phyloP scores from a whole-genome alignment of 2,113 vertebrate genomes.

The Meles meles region DNA sequence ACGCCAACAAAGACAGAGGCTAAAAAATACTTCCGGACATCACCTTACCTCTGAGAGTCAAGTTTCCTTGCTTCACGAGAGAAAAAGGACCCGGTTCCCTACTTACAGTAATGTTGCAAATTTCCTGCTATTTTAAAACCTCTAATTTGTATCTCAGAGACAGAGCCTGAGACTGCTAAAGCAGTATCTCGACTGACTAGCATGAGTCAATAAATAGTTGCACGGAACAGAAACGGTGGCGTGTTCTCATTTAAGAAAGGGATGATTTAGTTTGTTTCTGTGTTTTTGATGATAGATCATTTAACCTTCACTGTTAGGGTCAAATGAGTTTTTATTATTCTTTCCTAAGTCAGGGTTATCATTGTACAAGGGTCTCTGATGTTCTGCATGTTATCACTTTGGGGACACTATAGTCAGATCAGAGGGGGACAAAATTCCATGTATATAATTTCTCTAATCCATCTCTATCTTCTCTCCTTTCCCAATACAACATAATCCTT shows the following conservation, averaged over 20 bases:
- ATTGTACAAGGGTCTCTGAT: background rate
- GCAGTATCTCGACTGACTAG: background rate
- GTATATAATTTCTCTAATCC: background rate
- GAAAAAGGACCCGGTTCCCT: background rate
- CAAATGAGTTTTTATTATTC: background rate
- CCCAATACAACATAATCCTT: background rate
- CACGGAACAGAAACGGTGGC: background rate
- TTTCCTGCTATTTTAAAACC: constrained; percentile 36
- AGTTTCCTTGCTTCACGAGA: constrained; percentile 53
- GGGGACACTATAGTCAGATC: background rate
- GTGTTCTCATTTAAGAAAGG: background rate
- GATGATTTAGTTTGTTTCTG: background rate
- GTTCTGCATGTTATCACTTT: background rate
- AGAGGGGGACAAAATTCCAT: background rate
- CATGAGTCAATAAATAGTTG: background rate
- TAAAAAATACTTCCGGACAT: constrained; percentile 38
- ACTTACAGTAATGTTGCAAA: background rate
- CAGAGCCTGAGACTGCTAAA: background rate
- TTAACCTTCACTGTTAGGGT: background rate
- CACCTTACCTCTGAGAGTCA: constrained; percentile 19
- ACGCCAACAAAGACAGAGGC: constrained; percentile 49
- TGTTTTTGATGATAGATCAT: background rate
- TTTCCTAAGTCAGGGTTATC: background rate
- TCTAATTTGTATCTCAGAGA: background rate
- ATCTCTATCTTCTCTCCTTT: constrained; percentile 22